A percentile compares a stretch with the other conserved stretches of the same genome.
These are phyloP conservation scores for Catharus ustulatus DNA, from an alignment of 2,797 vertebrate species.

Conservation along the genomic window DNA sequence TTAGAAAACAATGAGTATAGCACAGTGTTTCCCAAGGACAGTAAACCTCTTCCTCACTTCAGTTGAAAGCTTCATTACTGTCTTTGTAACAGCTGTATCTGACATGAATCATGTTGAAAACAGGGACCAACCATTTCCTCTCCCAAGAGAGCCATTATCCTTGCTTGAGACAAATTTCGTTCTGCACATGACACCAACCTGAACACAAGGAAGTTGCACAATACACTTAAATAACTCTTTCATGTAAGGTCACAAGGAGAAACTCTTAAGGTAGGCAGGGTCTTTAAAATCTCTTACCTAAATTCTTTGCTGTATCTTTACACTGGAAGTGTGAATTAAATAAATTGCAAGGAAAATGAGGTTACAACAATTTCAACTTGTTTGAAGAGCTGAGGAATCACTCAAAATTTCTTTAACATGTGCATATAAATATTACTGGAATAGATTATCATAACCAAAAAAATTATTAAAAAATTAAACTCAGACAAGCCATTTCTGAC, in stretches of 20 bases:
- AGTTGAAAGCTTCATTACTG: background rate
- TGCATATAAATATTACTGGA: background rate
- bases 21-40: background rate
- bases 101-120: background rate
- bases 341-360: background rate
- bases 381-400: background rate
- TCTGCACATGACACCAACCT: background rate
- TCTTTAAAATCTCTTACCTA: background rate
- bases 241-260: background rate
- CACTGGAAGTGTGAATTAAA: background rate
- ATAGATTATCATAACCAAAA: background rate
- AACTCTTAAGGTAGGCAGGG: background rate
- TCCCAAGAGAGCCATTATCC: background rate
- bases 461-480: background rate
- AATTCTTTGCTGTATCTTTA: background rate
- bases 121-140: background rate
- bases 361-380: background rate
- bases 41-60: background rate
- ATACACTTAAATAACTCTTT: background rate
- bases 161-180: background rate
- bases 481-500: background rate
- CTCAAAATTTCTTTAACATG: background rate
- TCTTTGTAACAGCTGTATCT: background rate
- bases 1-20: background rate
- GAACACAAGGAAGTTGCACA: background rate